These are phyloP conservation scores for Periphyllus acericola DNA, from an alignment of 2,888 invertebrate species.

Conservation along the genomic window DNA sequence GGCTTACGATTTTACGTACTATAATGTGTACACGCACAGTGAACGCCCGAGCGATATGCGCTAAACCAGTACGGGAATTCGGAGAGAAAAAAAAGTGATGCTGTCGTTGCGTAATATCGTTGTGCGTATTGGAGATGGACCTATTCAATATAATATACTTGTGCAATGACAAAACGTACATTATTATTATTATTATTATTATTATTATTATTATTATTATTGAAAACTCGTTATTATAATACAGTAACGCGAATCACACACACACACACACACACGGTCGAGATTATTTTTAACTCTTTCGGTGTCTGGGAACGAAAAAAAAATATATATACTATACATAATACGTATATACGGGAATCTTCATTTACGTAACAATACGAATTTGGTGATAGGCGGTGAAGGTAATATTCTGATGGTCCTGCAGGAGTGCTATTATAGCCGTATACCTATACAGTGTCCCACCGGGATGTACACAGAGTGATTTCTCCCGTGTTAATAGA, in stretches of 20 bases:
- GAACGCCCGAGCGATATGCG: background rate
- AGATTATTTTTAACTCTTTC: background rate
- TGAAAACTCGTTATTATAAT: constrained; percentile 26
- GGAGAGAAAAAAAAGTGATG: background rate
- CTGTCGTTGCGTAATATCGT: constrained; percentile 14
- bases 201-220: too few species aligned
- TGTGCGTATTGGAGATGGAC: background rate
- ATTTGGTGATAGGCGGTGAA: background rate
- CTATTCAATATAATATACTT: constrained; percentile 4
- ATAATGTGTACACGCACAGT: background rate
- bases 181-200: too few species aligned
- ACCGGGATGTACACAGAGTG: too few species aligned
- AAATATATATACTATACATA: background rate
- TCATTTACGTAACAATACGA: background rate
- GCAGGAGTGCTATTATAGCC: too few species aligned
- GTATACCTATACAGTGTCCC: too few species aligned
- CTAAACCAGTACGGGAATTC: constrained; percentile 6
- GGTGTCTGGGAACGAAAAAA: background rate
- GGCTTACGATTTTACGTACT: background rate
- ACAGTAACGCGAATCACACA: background rate
- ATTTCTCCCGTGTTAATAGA: too few species aligned
- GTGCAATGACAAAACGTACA: constrained; percentile 23
- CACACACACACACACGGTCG: background rate
- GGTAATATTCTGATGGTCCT: background rate
- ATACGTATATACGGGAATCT: background rate